Conservation (phyloP, 37 sponge, comb jelly and placozoan species). For the Tethya wilhelma region DNA sequence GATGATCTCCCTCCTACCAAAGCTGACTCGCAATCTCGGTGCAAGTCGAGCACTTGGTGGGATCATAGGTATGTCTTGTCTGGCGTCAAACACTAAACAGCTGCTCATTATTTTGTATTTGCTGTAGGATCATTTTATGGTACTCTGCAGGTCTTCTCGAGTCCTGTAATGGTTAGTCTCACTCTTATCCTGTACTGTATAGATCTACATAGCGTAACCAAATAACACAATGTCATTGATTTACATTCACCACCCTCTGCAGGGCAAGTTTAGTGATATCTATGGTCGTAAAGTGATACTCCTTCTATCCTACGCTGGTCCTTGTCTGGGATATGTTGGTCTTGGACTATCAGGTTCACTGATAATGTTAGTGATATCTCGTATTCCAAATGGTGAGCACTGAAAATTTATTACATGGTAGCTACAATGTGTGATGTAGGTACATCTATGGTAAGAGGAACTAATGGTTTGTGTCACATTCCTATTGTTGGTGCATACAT, state of each 20-base stretch:
- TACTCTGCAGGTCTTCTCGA: conserved; percentile 65
- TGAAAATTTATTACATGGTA: neutral
- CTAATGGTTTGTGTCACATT: neutral
- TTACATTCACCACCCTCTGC: no score
- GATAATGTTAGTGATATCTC: conserved; percentile 39
- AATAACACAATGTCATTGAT: neutral
- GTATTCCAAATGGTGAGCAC: conserved; percentile 61
- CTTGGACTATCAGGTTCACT: conserved; percentile 32
- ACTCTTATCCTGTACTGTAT: neutral
- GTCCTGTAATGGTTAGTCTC: conserved; percentile 50
- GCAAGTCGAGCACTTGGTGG: conserved; percentile 48
- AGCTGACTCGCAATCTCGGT: conserved; percentile 17
- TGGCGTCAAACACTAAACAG: no score
- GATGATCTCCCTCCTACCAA: conserved; percentile 39
- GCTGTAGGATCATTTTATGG: conserved; percentile 76
- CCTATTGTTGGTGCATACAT: neutral
- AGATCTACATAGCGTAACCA: no score
- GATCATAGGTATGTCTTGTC: conserved; percentile 44
- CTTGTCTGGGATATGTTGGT: conserved; percentile 57
- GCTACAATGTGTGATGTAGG: neutral
- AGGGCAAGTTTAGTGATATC: conserved; percentile 80
- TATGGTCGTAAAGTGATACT: conserved; percentile 57
- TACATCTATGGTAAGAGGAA: neutral
- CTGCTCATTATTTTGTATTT: neutral
- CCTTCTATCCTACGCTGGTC: conserved; percentile 42